phyloP scores from a whole-genome alignment of 2,797 vertebrate species.

The Takifugu ocellatus region DNA sequence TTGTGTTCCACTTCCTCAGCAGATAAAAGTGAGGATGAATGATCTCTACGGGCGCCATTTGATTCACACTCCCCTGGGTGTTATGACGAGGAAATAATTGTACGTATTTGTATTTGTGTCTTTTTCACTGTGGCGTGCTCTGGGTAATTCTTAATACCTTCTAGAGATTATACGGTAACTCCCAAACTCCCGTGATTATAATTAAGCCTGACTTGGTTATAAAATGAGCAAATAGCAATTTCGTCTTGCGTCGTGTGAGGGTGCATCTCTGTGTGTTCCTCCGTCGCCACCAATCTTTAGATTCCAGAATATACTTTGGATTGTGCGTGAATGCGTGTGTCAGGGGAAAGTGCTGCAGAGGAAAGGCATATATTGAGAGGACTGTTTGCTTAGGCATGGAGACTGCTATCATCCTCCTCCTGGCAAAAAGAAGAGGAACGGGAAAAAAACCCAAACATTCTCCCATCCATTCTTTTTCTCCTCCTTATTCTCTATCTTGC shows the following conservation, averaged over 20 bases:
- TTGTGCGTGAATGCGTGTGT: conserved; percentile 32
- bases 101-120: conserved; percentile 76
- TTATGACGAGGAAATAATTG: conserved; percentile 74
- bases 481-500: conserved; percentile 70
- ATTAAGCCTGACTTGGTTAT: conserved; percentile 77
- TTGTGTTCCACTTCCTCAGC: conserved; percentile 51
- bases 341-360: conserved; percentile 48
- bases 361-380: conserved; percentile 25
- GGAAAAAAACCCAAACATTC: conserved; percentile 61
- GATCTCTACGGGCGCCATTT: conserved; percentile 70
- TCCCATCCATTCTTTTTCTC: conserved; percentile 67
- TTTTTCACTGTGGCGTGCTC: conserved; percentile 69
- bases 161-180: conserved; percentile 78
- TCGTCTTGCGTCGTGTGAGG: conserved; percentile 76
- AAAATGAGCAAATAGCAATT: conserved; percentile 78
- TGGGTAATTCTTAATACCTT: conserved; percentile 78
- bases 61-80: conserved; percentile 68
- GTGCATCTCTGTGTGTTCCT: conserved; percentile 53
- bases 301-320: conserved; percentile 45
- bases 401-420: conserved; percentile 68
- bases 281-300: conserved; percentile 43
- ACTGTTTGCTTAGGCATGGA: conserved; percentile 56
- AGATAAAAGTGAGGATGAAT: conserved; percentile 67
- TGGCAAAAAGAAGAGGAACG: conserved; percentile 45
- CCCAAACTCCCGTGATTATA: conserved; percentile 80